A percentile compares a stretch with the other conserved stretches of the same genome.
Evolutionary conservation across 2,797 vertebrate genomes (phyloP).

Genomic region (Hemitrygon akajei): DNA sequence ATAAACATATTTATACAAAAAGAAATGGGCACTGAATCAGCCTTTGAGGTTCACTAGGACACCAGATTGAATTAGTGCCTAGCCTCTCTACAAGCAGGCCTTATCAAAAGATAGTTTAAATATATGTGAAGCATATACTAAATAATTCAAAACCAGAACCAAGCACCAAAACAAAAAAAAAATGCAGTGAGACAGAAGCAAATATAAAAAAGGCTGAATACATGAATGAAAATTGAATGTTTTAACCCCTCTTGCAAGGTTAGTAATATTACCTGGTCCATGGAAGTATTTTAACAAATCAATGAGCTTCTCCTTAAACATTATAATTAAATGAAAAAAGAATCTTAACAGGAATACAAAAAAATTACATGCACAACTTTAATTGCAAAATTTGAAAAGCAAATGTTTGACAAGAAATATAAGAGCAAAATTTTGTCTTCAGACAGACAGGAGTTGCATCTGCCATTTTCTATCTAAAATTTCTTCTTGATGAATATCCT

Average conservation of each 20-base stretch:
- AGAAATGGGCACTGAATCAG: slow-evolving; percentile 29
- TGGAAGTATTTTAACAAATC: slow-evolving; percentile 31
- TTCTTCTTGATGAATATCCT: not conserved
- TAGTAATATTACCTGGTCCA: slow-evolving; percentile 20
- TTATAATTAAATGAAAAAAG: not conserved
- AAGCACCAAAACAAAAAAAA: not conserved
- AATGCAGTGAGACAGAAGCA: not conserved
- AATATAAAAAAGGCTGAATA: slow-evolving; percentile 12
- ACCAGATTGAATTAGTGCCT: not conserved
- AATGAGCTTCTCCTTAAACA: slow-evolving; percentile 8
- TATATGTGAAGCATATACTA: not conserved
- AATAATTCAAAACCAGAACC: not conserved
- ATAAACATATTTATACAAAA: slow-evolving; percentile 38
- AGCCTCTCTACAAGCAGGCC: not conserved
- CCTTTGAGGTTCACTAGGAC: not conserved
- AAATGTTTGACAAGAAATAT: not conserved
- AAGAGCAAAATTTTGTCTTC: not conserved
- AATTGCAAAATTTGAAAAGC: not conserved
- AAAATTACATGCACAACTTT: slow-evolving; percentile 15
- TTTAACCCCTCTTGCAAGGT: not conserved
- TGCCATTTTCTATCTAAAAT: not conserved
- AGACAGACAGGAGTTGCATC: not conserved
- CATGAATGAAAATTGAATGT: not conserved
- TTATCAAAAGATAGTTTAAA: slow-evolving; percentile 20
- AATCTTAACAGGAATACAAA: slow-evolving; percentile 14